Percentiles rank a stretch among this genome's conserved stretches.
Conservation (phyloP, 2,888 invertebrate genomes). For the Iselma pallidipennis region DNA sequence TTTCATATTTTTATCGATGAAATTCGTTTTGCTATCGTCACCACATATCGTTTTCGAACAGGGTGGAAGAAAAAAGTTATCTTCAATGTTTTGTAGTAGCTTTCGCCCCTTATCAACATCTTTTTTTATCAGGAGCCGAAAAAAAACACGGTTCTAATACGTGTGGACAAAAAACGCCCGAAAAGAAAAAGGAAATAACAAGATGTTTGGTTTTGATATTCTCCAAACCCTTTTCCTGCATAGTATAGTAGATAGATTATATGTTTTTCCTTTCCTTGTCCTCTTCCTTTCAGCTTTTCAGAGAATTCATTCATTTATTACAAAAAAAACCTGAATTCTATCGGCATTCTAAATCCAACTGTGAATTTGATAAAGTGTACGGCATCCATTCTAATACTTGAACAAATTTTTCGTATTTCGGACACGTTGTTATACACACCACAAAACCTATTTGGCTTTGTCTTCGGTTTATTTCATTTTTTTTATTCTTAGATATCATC, state of each 20-base stretch:
- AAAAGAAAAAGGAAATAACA: neutral
- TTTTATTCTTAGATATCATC: no score
- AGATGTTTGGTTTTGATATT: neutral
- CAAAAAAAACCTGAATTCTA: no score
- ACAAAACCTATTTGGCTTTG: no score
- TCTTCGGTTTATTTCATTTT: no score
- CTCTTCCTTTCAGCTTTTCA: no score
- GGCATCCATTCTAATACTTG: neutral
- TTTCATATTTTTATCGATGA: neutral
- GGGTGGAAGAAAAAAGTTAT: no score
- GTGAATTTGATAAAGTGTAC: neutral
- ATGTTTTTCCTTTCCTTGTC: neutral
- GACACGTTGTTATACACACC: no score
- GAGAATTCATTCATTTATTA: neutral
- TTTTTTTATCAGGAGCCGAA: neutral
- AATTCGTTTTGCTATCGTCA: neutral
- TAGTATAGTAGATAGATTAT: no score
- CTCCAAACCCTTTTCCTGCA: no score
- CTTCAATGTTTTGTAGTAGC: neutral
- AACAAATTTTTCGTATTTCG: neutral
- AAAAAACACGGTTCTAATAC: neutral
- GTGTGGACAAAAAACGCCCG: no score
- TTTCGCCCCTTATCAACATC: no score
- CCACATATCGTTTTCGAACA: neutral
- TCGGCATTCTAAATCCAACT: neutral